Evolutionary conservation across 1,140 invertebrate genomes (phyloP), one percentile per base, ranked within the genome.

Genomic region (Bilobella aurantiaca): DNA sequence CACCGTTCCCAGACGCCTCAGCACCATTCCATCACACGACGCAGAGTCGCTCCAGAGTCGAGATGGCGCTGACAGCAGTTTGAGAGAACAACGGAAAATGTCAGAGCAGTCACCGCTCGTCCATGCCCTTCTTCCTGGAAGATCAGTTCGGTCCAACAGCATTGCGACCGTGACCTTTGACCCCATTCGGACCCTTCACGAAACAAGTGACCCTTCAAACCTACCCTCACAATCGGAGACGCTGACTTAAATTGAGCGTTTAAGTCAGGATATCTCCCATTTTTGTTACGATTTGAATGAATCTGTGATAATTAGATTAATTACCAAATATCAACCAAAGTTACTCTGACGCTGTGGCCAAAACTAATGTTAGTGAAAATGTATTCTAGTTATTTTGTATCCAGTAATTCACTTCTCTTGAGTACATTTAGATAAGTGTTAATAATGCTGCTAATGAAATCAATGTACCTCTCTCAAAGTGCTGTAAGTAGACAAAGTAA

Each of bases 11-110:
- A 27, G 74, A 29, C 72, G 75, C 32, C 61, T 75, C 12, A 75
- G 74, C 58, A 75, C 73, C 27, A 75, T 75, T 58, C 70, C 73
- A 30, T 74, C 74, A n/a, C 56, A 68, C 23, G 68, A 70, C 60
- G 70, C 61, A 25, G 34, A 37, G 3, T 56, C 60, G 12, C 30
- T 56, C 8, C 60, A 57, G 27, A 65, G 57, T 56, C 29, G 58
- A 23, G 64, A 67, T 14, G 66, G 53, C 14, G 63, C 30, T 53
- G 30, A 29, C 59, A 21, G 47, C 56, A 56, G 62, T 64, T 29
- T 60, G 30, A 42, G 2, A 3, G 27, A n/a, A 46, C 53, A 64
- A 23, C 60, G 70, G 34, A 72, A 72, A 65, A 58, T 69, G 63
- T 72, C 70, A 23, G 70, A 72, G 25, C 67, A 72, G 46, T 65